Conservation (phyloP, 2,113 vertebrate genomes). For the Dryoscopus gambensis region DNA sequence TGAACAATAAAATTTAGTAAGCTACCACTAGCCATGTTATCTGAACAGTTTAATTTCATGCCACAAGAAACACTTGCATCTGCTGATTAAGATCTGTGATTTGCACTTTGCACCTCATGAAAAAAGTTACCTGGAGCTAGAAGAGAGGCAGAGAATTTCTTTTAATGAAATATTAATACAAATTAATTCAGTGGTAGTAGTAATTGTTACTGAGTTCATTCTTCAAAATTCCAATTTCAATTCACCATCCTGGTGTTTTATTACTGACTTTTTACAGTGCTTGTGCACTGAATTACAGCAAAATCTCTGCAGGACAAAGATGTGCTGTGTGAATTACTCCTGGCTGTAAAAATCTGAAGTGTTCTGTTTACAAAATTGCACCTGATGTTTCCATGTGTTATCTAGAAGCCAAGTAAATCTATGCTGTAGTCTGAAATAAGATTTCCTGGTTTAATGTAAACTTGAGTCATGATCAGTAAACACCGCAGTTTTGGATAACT, state of each 20-base stretch:
- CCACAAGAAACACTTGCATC: constrained; percentile 14
- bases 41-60: neutral
- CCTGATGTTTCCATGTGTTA: neutral
- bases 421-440: neutral
- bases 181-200: constrained; percentile 28
- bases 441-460: neutral
- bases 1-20: neutral
- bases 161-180: constrained; percentile 41
- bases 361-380: neutral
- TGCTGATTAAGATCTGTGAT: constrained; percentile 20
- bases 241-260: neutral
- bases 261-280: neutral
- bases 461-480: neutral
- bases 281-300: neutral
- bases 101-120: neutral
- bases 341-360: neutral
- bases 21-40: neutral
- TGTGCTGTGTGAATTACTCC: neutral
- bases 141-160: neutral
- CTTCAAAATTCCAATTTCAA: constrained; percentile 2
- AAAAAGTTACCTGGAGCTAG: constrained; percentile 34
- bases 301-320: neutral
- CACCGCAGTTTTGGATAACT: neutral
- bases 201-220: constrained; percentile 1
- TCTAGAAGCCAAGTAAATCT: neutral